Evolutionary conservation across 2,888 invertebrate species (phyloP).

Genomic region (Mimachlamys varia): DNA sequence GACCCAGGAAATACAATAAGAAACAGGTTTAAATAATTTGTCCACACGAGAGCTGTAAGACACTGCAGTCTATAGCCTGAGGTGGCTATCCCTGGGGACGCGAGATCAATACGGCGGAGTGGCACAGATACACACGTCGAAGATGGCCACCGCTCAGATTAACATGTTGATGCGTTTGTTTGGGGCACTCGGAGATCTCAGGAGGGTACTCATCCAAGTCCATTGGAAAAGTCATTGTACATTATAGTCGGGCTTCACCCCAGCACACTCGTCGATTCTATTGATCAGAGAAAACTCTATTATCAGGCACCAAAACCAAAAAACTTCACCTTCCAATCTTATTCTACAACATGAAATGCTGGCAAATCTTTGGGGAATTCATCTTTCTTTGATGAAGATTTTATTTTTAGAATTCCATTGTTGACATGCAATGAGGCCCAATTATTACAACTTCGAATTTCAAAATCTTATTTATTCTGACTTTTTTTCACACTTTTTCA

Average conservation of each 20-base stretch:
- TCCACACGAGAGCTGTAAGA: constrained; percentile 5
- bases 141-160: neutral
- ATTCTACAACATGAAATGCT: neutral
- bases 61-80: neutral
- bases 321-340: no score
- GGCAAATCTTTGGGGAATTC: neutral
- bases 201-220: neutral
- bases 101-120: neutral
- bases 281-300: neutral
- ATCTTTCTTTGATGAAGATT: neutral
- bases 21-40: neutral
- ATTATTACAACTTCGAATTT: no score
- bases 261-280: neutral
- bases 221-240: neutral
- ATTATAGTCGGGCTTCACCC: neutral
- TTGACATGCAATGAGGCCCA: no score
- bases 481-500: no score
- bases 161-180: constrained; percentile 34
- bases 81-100: neutral
- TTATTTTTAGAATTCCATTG: no score
- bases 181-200: neutral
- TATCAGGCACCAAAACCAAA: neutral
- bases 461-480: no score
- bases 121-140: neutral
- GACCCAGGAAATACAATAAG: neutral